Conservation (phyloP, 2,797 vertebrate species). For the Phrynocephalus forsythii region DNA sequence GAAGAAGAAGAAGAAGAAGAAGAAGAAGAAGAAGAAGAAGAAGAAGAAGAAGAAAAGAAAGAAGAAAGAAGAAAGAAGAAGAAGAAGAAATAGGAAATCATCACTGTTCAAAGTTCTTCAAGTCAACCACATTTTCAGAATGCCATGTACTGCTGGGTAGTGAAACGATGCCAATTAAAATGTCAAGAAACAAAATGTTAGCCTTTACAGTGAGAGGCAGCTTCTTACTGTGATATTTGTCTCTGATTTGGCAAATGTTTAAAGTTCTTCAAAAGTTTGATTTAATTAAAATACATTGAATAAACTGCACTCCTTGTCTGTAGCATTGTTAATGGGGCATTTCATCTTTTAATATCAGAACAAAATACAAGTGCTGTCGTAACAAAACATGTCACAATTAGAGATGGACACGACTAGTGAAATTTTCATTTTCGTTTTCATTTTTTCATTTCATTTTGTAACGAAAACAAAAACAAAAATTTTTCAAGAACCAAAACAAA, state of each 20-base stretch:
- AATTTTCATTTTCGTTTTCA: too few species aligned
- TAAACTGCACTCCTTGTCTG: background rate
- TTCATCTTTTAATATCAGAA: background rate
- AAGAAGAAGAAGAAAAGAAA: background rate
- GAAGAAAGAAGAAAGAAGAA: background rate
- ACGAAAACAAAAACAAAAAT: too few species aligned
- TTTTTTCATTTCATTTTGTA: too few species aligned
- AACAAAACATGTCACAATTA: background rate
- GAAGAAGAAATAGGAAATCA: background rate
- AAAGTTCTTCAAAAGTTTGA: background rate
- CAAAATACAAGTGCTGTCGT: too few species aligned
- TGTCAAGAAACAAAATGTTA: conserved; percentile 14
- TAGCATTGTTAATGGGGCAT: background rate
- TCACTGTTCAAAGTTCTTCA: background rate
- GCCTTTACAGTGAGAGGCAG: background rate
- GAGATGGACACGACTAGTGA: too few species aligned
- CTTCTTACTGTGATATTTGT: background rate
- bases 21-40: too few species aligned
- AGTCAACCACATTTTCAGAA: conserved; percentile 10
- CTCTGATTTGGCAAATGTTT: background rate
- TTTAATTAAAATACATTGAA: background rate
- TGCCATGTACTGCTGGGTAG: background rate
- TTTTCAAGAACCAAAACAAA: too few species aligned
- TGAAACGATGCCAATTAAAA: conserved; percentile 1
- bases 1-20: too few species aligned